Evolutionary conservation across 2,797 vertebrate species (phyloP).

Genomic region (Falco naumanni): DNA sequence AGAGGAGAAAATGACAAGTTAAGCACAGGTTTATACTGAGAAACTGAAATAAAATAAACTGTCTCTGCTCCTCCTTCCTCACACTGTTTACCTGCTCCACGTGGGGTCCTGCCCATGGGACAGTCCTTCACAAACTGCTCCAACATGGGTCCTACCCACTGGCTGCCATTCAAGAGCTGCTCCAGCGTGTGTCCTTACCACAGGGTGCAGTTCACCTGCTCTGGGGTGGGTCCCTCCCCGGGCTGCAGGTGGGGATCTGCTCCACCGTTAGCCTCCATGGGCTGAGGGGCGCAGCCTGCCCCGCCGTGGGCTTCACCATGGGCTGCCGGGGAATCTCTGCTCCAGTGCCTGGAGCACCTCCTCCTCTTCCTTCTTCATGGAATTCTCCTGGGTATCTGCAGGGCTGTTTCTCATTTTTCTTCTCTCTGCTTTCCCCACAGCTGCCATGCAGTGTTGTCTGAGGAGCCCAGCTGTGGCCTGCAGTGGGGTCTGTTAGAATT

Average conservation of each 20-base stretch:
- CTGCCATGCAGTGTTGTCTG: not conserved
- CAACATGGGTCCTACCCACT: accelerated
- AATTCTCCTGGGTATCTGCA: not conserved
- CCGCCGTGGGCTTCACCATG: no score
- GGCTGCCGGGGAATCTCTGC: not conserved
- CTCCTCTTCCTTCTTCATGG: accelerated
- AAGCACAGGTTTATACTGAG: not conserved
- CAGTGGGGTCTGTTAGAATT: no score
- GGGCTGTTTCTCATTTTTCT: not conserved
- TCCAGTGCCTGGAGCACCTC: accelerated
- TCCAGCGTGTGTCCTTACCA: accelerated
- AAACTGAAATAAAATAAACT: not conserved
- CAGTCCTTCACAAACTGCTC: not conserved
- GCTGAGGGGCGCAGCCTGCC: not conserved
- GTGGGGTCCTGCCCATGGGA: no score
- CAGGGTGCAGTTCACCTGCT: not conserved
- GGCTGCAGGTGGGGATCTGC: not conserved
- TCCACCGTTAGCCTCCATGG: not conserved
- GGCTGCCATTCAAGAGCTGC: not conserved
- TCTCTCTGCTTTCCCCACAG: not conserved
- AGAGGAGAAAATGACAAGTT: not conserved
- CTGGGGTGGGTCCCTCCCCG: accelerated
- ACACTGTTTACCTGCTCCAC: not conserved
- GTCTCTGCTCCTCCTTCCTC: not conserved
- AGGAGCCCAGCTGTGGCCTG: no score